Conservation (phyloP, 2,888 invertebrate species). For the Andrena chrysosceles region DNA sequence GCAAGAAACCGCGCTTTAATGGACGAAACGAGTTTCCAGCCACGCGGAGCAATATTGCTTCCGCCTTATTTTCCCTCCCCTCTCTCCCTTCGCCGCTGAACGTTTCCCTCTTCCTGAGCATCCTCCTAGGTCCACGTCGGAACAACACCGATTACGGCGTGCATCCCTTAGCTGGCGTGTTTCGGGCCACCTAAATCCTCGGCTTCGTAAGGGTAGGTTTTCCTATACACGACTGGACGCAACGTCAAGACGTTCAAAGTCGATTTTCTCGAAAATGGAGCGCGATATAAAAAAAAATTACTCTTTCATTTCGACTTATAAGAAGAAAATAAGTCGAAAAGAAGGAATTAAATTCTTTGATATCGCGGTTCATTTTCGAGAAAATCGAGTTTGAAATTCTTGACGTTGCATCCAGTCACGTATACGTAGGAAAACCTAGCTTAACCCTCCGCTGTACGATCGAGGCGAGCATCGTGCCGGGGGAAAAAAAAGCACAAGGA, state of each 20-base stretch:
- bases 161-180: conserved; percentile 11
- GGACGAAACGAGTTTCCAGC: conserved; percentile 82
- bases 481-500: conserved; percentile 36
- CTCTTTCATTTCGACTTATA: no score
- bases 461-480: background rate
- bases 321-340: no score
- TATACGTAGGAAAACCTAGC: no score
- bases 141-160: conserved; percentile 72
- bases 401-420: no score
- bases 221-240: no score
- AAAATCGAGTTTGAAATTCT: no score
- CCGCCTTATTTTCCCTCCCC: conserved; percentile 72
- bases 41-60: conserved; percentile 79
- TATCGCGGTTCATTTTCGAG: no score
- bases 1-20: conserved; percentile 79
- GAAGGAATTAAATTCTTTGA: no score
- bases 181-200: conserved; percentile 7
- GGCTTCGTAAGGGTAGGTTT: background rate
- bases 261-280: no score
- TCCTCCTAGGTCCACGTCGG: conserved; percentile 54
- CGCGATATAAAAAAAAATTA: no score
- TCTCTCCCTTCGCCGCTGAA: conserved; percentile 22
- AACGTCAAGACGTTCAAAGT: no score
- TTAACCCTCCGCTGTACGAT: background rate
- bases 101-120: conserved; percentile 23